These are phyloP conservation scores for Orcinus orca DNA, from an alignment of 2,113 vertebrate species.

Conservation along the genomic window DNA sequence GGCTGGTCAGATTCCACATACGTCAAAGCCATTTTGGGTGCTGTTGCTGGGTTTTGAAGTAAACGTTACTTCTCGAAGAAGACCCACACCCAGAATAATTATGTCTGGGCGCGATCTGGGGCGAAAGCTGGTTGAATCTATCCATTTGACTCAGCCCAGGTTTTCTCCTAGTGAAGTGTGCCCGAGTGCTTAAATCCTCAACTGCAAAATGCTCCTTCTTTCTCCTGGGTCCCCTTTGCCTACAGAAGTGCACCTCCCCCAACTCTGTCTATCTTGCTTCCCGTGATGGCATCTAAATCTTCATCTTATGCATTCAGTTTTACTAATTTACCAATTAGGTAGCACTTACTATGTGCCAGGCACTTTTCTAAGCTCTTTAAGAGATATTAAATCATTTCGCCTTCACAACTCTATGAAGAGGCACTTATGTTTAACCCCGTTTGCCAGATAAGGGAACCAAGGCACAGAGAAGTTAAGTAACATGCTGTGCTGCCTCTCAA, in stretches of 20 bases:
- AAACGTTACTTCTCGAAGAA: slow-evolving; percentile 71
- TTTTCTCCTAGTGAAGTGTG: background rate
- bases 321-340: background rate
- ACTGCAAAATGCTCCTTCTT: background rate
- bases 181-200: background rate
- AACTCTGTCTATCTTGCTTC: background rate
- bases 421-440: background rate
- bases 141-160: background rate
- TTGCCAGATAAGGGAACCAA: background rate
- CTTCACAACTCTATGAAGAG: background rate
- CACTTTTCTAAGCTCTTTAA: background rate
- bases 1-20: slow-evolving; percentile 59
- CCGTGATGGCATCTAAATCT: background rate
- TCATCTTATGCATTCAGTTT: background rate
- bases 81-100: slow-evolving; percentile 55
- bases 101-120: slow-evolving; percentile 62
- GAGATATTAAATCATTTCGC: background rate
- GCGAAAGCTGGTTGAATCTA: slow-evolving; percentile 7
- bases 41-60: slow-evolving; percentile 59
- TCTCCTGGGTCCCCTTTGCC: background rate
- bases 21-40: slow-evolving; percentile 56
- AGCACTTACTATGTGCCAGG: background rate
- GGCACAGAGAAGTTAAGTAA: background rate
- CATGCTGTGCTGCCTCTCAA: rapidly evolving
- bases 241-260: background rate